phyloP scores from a whole-genome alignment of 2,113 vertebrate species.

The Chaetodon auriga region DNA sequence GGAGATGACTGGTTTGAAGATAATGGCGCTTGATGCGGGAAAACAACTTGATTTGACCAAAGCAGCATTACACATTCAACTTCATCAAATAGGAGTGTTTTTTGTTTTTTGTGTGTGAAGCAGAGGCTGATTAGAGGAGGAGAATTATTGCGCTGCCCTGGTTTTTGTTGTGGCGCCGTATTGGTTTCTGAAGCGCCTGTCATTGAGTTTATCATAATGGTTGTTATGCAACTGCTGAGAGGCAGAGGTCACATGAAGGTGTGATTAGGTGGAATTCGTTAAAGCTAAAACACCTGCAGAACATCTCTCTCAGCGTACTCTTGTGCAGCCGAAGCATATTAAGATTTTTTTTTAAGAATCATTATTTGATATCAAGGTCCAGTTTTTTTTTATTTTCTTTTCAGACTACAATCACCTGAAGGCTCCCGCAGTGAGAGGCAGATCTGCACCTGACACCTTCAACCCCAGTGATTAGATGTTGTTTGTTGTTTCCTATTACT shows the following conservation, averaged over 20 bases:
- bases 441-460: conserved; percentile 8
- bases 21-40: neutral
- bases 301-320: conserved; percentile 1
- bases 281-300: conserved; percentile 25
- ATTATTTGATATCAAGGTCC: neutral
- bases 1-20: neutral
- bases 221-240: neutral
- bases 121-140: neutral
- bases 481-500: conserved; percentile 26
- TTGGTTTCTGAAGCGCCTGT: neutral
- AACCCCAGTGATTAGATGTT: neutral
- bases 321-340: neutral
- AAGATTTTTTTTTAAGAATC: neutral
- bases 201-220: neutral
- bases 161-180: neutral
- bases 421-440: neutral
- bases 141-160: neutral
- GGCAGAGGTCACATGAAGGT: conserved; percentile 21
- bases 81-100: neutral
- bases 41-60: conserved; percentile 3
- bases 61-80: neutral
- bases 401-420: neutral
- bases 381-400: neutral
- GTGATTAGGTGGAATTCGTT: conserved; percentile 25
- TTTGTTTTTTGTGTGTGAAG: neutral